phyloP scores from a whole-genome alignment of 2,888 invertebrate genomes.

The Spisula solida region DNA sequence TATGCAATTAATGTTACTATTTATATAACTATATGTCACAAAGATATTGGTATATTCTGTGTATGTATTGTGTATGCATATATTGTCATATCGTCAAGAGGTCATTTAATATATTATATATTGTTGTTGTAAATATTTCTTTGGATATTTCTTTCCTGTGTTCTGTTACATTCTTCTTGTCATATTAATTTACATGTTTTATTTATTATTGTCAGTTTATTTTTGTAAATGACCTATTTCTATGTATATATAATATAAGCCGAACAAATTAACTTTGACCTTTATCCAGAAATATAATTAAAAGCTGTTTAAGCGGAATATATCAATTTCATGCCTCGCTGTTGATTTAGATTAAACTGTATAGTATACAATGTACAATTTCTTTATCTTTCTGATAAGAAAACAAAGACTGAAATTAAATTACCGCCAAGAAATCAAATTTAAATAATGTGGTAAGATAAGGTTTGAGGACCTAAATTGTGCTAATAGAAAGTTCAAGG shows the following conservation, averaged over 20 bases:
- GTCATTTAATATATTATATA: not conserved
- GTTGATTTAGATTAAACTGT: too few relatives aligned
- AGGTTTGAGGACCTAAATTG: too few relatives aligned
- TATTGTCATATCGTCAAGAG: not conserved
- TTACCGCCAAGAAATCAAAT: too few relatives aligned
- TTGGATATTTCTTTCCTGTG: not conserved
- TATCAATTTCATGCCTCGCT: too few relatives aligned
- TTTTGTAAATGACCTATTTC: not conserved
- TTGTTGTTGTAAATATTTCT: not conserved
- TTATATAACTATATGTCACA: not conserved
- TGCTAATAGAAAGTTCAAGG: too few relatives aligned
- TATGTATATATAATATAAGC: not conserved
- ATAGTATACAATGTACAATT: too few relatives aligned
- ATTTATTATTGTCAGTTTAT: not conserved
- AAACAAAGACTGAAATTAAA: too few relatives aligned
- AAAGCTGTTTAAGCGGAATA: too few relatives aligned
- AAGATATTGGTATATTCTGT: not conserved
- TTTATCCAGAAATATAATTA: too few relatives aligned
- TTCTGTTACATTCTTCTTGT: conserved; percentile 28
- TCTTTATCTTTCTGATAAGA: too few relatives aligned
- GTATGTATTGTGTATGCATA: not conserved
- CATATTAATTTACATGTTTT: conserved; percentile 29
- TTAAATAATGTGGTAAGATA: too few relatives aligned
- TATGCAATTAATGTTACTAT: not conserved
- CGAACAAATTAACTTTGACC: too few relatives aligned